phyloP scores from a whole-genome alignment of 1,140 invertebrate genomes.

The Monomorium pharaonis region DNA sequence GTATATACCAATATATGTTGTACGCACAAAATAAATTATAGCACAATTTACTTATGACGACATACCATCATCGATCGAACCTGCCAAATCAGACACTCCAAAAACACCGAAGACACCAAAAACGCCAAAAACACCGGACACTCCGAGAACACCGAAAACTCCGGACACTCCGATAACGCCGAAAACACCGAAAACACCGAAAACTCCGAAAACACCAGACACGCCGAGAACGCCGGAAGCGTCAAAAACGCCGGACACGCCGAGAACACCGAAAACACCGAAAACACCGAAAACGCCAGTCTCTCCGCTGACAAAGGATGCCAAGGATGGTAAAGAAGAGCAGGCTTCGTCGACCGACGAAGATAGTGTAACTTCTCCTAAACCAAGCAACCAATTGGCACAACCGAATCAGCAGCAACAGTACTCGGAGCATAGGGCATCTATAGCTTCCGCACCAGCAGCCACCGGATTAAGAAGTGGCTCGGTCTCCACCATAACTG shows the following conservation, averaged over 20 bases:
- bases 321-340: background rate
- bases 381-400: background rate
- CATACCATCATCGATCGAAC: slow-evolving; percentile 41
- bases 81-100: slow-evolving; percentile 45
- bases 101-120: background rate
- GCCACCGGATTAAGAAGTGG: slow-evolving; percentile 68
- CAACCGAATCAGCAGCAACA: slow-evolving; percentile 39
- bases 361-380: background rate
- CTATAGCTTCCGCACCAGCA: slow-evolving; percentile 74
- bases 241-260: background rate
- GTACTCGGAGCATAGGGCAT: slow-evolving; percentile 73
- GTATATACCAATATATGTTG: background rate
- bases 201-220: background rate
- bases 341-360: background rate
- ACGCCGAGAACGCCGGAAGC: background rate
- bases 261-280: background rate
- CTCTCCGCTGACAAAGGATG: background rate
- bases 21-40: slow-evolving; percentile 43
- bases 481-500: slow-evolving; percentile 75
- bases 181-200: background rate
- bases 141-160: too few relatives aligned
- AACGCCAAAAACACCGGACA: background rate
- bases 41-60: slow-evolving; percentile 78
- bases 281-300: slow-evolving; percentile 17
- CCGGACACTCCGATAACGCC: background rate